Percentiles rank a stretch among this genome's conserved stretches.
Conservation (phyloP, 1,140 invertebrate genomes). For the Drosophila nikananu region DNA sequence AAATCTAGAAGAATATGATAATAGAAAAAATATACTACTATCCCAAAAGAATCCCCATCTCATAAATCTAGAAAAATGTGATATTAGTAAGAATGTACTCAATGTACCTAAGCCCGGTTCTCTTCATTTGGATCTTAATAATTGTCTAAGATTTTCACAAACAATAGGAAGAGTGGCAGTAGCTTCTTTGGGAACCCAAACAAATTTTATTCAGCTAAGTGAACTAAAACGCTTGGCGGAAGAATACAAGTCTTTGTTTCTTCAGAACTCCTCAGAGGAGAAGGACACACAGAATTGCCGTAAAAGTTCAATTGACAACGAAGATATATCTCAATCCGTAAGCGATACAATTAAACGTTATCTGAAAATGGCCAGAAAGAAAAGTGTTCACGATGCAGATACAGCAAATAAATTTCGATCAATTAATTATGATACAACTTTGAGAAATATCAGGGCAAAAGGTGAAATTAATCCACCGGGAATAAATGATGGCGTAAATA, state of each 20-base stretch:
- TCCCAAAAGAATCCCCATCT: neutral
- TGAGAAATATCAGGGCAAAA: constrained; percentile 93
- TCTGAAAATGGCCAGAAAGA: constrained; percentile 93
- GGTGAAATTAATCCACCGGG: constrained; percentile 90
- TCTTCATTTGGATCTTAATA: constrained; percentile 1
- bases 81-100: constrained; percentile 7
- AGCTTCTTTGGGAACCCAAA: constrained; percentile 62
- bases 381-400: constrained; percentile 91
- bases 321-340: constrained; percentile 93
- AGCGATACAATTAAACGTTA: constrained; percentile 94
- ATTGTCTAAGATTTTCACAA: too few relatives aligned
- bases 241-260: constrained; percentile 24
- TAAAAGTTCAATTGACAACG: constrained; percentile 92
- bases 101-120: neutral
- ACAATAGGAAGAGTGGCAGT: constrained; percentile 29
- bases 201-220: constrained; percentile 67
- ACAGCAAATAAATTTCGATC: constrained; percentile 91
- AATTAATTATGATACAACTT: constrained; percentile 94
- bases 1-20: neutral
- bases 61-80: neutral
- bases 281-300: constrained; percentile 72
- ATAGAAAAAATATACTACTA: neutral
- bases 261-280: neutral
- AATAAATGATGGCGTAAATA: constrained; percentile 90
- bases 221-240: constrained; percentile 66